These are phyloP conservation scores for Vireo altiloquus DNA, from an alignment of 2,113 vertebrate genomes.

Conservation along the genomic window DNA sequence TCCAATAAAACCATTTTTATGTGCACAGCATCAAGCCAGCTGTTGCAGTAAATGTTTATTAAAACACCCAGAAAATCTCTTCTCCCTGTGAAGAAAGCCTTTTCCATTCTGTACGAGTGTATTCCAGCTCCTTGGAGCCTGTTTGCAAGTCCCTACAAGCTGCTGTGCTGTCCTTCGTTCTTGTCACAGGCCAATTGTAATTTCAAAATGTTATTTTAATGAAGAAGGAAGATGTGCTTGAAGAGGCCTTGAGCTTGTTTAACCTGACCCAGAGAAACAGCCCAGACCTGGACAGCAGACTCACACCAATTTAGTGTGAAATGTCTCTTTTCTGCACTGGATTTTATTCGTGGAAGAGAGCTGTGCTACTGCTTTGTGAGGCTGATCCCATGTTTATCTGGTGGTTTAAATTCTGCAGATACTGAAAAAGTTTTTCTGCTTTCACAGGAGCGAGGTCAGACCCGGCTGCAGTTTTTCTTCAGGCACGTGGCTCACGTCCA, in stretches of 20 bases:
- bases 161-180: slow-evolving; percentile 57
- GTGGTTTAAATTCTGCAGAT: not conserved
- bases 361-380: not conserved
- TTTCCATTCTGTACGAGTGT: slow-evolving; percentile 28
- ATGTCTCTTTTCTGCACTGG: not conserved
- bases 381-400: not conserved
- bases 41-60: not conserved
- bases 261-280: not conserved
- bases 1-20: not conserved
- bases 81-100: not conserved
- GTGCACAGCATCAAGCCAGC: not conserved
- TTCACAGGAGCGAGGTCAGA: not conserved
- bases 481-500: not conserved
- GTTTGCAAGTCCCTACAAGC: slow-evolving; percentile 43
- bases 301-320: not conserved
- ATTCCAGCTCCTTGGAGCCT: slow-evolving; percentile 27
- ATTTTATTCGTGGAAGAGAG: not conserved
- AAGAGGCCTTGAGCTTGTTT: not conserved
- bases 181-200: slow-evolving; percentile 17
- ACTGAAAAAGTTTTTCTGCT: not conserved
- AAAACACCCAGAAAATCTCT: not conserved
- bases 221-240: slow-evolving; percentile 5
- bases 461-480: not conserved
- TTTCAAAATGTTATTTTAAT: slow-evolving; percentile 60
- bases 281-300: not conserved